A percentile compares a stretch with the other conserved stretches of the same genome.
phyloP scores from a whole-genome alignment of 2,888 invertebrate genomes.

The Mimas tiliae region DNA sequence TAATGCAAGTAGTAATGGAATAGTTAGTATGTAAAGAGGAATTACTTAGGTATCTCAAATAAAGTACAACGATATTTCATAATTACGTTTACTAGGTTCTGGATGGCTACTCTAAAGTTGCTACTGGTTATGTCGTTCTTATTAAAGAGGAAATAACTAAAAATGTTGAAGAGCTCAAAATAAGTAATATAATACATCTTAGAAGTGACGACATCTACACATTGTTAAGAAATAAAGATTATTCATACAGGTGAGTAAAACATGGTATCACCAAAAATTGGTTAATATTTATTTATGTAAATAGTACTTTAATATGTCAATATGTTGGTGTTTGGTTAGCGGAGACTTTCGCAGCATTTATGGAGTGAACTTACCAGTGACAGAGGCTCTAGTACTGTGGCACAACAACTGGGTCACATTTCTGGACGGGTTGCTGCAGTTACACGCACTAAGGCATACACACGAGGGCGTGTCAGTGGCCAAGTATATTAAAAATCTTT shows the following conservation, averaged over 20 bases:
- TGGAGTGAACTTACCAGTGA: constrained; percentile 46
- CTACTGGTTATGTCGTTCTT: constrained; percentile 44
- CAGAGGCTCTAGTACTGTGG: constrained; percentile 82
- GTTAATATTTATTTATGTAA: neutral
- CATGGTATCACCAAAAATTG: neutral
- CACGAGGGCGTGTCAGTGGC: constrained; percentile 86
- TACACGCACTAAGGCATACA: constrained; percentile 86
- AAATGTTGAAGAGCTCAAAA: neutral
- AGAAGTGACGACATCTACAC: constrained; percentile 52
- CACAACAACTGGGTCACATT: constrained; percentile 91
- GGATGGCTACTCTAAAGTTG: constrained; percentile 48
- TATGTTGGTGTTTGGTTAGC: constrained; percentile 38
- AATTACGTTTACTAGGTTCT: constrained; percentile 43
- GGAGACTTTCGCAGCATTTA: constrained; percentile 55
- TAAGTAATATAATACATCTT: constrained; percentile 36
- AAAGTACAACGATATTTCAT: neutral
- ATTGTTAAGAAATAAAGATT: constrained; percentile 48
- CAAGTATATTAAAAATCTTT: constrained; percentile 60
- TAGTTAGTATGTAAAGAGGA: no score
- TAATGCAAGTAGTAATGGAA: no score
- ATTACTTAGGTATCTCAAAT: no score
- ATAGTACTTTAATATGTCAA: neutral
- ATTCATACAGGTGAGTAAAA: constrained; percentile 49
- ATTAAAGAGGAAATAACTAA: neutral
- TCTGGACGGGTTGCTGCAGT: constrained; percentile 92